These are phyloP conservation scores for Proales similis DNA, from an alignment of 1,140 invertebrate genomes.

Conservation along the genomic window DNA sequence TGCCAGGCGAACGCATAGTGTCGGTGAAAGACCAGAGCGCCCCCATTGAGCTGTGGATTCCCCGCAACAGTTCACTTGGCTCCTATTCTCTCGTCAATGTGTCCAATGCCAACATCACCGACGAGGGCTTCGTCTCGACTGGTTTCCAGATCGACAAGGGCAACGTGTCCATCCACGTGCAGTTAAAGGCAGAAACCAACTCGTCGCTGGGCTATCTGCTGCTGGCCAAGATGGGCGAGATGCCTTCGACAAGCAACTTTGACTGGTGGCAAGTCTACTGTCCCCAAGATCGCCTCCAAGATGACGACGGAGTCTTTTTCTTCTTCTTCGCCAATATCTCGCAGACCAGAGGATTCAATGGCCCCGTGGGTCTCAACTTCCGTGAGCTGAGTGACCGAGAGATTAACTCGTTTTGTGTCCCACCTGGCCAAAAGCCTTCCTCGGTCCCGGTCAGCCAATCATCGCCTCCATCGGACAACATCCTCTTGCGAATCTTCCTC, in stretches of 20 bases:
- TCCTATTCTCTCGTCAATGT: not conserved
- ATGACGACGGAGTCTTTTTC: no score
- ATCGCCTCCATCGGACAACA: slow-evolving; percentile 40
- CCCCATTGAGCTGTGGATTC: slow-evolving; percentile 28
- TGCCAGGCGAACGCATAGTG: no score
- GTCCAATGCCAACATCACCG: not conserved
- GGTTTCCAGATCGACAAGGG: slow-evolving; percentile 6
- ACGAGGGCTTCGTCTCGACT: not conserved
- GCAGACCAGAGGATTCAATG: no score
- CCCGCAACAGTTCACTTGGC: slow-evolving; percentile 7
- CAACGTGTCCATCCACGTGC: slow-evolving; percentile 7
- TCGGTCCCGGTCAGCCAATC: no score
- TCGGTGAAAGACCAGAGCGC: no score
- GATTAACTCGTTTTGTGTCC: no score
- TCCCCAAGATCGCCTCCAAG: no score
- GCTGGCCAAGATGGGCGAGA: slow-evolving; percentile 1
- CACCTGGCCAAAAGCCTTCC: no score
- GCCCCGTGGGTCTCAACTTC: slow-evolving; percentile 1
- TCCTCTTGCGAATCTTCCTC: slow-evolving; percentile 39
- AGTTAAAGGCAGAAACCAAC: not conserved
- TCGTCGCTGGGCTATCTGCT: slow-evolving; percentile 1
- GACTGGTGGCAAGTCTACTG: slow-evolving; percentile 10
- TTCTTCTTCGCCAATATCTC: no score
- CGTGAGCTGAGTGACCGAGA: no score
- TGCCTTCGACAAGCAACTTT: not conserved